A percentile compares a stretch with the other conserved stretches of the same genome.
phyloP scores from a whole-genome alignment of 2,113 vertebrate genomes.

The Fukomys damarensis region DNA sequence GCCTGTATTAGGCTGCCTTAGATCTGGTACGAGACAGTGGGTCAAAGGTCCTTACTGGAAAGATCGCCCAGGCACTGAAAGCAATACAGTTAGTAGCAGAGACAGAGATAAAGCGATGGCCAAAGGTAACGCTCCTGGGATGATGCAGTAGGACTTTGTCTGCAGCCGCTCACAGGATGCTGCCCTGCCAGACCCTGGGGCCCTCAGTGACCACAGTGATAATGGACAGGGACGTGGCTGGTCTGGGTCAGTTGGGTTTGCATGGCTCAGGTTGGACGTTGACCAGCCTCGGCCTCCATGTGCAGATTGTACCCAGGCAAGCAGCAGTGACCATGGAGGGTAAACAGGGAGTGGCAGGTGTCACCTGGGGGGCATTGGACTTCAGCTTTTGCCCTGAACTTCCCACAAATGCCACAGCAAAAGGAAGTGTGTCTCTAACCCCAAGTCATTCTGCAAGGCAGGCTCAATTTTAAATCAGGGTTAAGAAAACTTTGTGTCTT shows the following conservation, averaged over 20 bases:
- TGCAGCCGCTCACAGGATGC: neutral
- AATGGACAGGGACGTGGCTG: too few relatives aligned
- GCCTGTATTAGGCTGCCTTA: neutral
- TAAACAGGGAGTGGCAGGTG: too few relatives aligned
- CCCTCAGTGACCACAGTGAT: neutral
- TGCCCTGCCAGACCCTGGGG: neutral
- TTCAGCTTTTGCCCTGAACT: neutral
- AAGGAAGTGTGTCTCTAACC: neutral
- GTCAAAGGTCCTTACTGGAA: neutral
- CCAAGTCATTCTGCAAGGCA: neutral
- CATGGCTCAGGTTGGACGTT: too few relatives aligned
- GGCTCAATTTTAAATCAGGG: slow-evolving; percentile 32
- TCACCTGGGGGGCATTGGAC: neutral
- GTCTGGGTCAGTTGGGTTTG: too few relatives aligned
- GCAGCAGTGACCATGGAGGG: too few relatives aligned
- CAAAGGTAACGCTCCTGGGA: neutral
- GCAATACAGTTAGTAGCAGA: neutral
- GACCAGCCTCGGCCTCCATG: too few relatives aligned
- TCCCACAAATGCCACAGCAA: neutral
- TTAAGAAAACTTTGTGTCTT: neutral
- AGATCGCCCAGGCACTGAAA: neutral
- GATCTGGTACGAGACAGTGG: neutral
- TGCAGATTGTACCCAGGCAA: too few relatives aligned
- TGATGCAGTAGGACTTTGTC: neutral
- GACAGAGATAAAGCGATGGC: neutral